phyloP scores from a whole-genome alignment of 2,113 vertebrate genomes.

The Myxocyprinus asiaticus region DNA sequence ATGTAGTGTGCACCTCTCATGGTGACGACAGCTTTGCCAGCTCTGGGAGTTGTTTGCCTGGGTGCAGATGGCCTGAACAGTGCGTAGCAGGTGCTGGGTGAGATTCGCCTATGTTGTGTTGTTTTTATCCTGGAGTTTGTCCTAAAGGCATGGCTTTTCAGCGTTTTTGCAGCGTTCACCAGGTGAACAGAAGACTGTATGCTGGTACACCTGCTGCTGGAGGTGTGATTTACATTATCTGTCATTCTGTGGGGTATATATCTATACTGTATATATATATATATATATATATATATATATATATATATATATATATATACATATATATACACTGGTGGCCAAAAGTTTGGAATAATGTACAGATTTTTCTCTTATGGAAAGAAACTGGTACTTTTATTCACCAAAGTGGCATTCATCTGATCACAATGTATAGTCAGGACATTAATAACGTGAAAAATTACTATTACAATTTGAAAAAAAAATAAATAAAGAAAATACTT shows the following conservation, averaged over 20 bases:
- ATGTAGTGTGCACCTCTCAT: conserved; percentile 18
- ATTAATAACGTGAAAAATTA: no score
- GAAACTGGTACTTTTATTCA: no score
- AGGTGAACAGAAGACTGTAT: conserved; percentile 5
- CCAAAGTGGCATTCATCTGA: no score
- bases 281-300: no score
- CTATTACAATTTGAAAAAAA: no score
- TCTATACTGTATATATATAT: no score
- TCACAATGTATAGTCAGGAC: no score
- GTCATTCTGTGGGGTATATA: neutral
- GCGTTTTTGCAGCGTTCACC: conserved; percentile 12
- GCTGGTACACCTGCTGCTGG: neutral
- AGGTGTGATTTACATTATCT: conserved; percentile 11
- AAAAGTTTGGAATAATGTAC: no score
- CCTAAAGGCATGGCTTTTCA: conserved; percentile 27
- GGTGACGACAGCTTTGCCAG: conserved; percentile 37
- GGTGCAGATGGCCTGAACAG: conserved; percentile 69
- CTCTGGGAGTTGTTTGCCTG: conserved; percentile 47
- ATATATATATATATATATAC: no score
- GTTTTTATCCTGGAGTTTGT: conserved; percentile 47
- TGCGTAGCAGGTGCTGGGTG: conserved; percentile 58
- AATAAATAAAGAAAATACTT: no score
- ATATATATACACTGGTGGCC: no score
- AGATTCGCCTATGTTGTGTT: conserved; percentile 52
- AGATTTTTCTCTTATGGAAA: no score